A percentile compares a stretch with the other conserved stretches of the same genome.
Conservation (phyloP, 2,113 vertebrate genomes). For the Datnioides undecimradiatus region DNA sequence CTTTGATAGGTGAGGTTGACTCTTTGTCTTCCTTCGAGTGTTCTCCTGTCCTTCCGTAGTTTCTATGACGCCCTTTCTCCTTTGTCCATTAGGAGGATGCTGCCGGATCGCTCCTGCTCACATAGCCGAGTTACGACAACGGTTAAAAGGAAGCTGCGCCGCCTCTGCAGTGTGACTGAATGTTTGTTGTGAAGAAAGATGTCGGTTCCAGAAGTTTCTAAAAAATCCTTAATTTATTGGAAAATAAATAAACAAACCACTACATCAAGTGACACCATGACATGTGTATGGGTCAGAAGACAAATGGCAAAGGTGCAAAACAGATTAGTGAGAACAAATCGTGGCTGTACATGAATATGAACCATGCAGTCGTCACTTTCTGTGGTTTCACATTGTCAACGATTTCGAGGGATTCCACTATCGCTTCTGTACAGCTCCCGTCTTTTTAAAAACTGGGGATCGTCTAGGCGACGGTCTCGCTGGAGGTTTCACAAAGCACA, state of each 20-base stretch:
- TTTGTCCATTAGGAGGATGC: slow-evolving; percentile 81
- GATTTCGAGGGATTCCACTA: background rate
- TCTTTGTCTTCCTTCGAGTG: background rate
- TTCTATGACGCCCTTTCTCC: background rate
- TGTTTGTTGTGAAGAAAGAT: background rate
- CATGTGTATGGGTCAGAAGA: slow-evolving; percentile 32
- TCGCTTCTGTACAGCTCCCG: slow-evolving; percentile 23
- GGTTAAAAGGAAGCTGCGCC: slow-evolving; percentile 47
- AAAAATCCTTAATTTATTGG: slow-evolving; percentile 74
- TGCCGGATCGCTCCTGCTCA: slow-evolving; percentile 80
- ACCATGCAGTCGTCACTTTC: slow-evolving; percentile 54
- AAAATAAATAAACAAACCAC: slow-evolving; percentile 67
- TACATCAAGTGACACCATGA: slow-evolving; percentile 56
- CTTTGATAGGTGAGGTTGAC: slow-evolving; percentile 82
- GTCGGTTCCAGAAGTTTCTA: slow-evolving; percentile 1
- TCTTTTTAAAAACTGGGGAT: slow-evolving; percentile 5
- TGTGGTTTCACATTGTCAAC: slow-evolving; percentile 54
- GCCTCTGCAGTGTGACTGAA: slow-evolving; percentile 1
- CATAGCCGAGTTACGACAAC: slow-evolving; percentile 71
- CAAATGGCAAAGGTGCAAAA: slow-evolving; percentile 41
- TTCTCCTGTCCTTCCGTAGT: background rate
- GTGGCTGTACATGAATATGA: slow-evolving; percentile 46
- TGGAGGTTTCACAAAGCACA: slow-evolving; percentile 48
- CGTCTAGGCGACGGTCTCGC: slow-evolving; percentile 11
- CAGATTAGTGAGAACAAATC: slow-evolving; percentile 17